phyloP scores from a whole-genome alignment of 2,113 vertebrate species.

The Antechinus stuartii region DNA sequence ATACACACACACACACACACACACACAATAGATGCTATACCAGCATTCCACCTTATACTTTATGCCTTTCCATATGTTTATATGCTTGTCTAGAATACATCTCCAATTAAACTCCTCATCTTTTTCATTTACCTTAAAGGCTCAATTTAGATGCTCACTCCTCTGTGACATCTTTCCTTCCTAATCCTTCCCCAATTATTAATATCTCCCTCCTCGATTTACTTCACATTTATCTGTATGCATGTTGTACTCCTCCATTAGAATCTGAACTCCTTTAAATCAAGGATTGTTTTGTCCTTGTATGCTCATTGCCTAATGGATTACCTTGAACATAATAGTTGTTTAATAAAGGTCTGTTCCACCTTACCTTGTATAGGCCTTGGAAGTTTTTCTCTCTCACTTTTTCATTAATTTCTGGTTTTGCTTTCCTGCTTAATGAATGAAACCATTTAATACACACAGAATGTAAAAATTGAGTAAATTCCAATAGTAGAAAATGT shows the following conservation, averaged over 20 bases:
- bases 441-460: background rate
- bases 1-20: background rate
- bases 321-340: background rate
- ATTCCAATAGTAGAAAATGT: background rate
- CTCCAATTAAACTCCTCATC: background rate
- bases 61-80: background rate
- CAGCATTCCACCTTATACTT: background rate
- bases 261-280: background rate
- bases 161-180: background rate
- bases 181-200: background rate
- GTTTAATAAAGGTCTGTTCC: background rate
- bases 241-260: background rate
- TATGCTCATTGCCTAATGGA: background rate
- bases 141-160: too few species aligned
- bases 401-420: background rate
- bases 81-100: background rate
- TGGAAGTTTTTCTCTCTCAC: background rate
- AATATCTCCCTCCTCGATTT: background rate
- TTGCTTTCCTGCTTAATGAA: background rate
- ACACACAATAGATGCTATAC: background rate
- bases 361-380: background rate
- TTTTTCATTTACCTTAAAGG: background rate
- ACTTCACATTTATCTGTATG: background rate
- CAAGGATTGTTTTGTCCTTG: background rate
- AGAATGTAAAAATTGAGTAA: background rate